Percentiles rank a stretch among this genome's conserved stretches.
Conservation (phyloP, 2,888 invertebrate species). For the Drosophila kuntzei region DNA sequence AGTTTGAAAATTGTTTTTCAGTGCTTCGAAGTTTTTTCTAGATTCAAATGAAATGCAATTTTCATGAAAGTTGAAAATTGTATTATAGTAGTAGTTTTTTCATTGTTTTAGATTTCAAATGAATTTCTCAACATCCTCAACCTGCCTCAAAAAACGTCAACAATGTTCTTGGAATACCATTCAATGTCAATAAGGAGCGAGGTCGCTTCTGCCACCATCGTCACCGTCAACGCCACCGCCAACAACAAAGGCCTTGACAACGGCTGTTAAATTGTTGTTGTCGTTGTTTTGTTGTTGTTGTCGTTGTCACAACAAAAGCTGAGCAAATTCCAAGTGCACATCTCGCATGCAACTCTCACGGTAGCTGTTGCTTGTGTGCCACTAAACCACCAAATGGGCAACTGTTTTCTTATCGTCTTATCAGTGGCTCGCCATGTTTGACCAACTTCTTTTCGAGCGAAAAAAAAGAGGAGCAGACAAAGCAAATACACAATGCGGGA, state of each 20-base stretch:
- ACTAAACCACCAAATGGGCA: slow-evolving; percentile 38
- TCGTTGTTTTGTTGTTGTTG: slow-evolving; percentile 16
- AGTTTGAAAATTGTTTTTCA: not conserved
- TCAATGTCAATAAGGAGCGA: slow-evolving; percentile 50
- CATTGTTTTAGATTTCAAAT: slow-evolving; percentile 28
- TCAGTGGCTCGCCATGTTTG: slow-evolving; percentile 62
- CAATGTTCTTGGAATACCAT: slow-evolving; percentile 40
- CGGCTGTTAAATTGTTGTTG: slow-evolving; percentile 17
- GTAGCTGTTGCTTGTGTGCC: slow-evolving; percentile 38
- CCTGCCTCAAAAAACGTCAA: slow-evolving; percentile 46
- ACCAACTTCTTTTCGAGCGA: slow-evolving; percentile 52
- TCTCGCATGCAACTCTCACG: slow-evolving; percentile 64
- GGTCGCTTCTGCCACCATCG: slow-evolving; percentile 15
- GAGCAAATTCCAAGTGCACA: slow-evolving; percentile 58
- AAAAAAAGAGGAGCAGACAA: slow-evolving; percentile 40
- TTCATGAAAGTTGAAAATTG: slow-evolving; percentile 3
- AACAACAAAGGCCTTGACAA: slow-evolving; percentile 36
- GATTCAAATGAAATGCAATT: not conserved
- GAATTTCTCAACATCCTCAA: slow-evolving; percentile 37
- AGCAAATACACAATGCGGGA: slow-evolving; percentile 37
- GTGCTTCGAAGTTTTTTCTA: not conserved
- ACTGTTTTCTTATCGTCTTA: slow-evolving; percentile 70
- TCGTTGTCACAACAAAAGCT: slow-evolving; percentile 54
- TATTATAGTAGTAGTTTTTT: not conserved
- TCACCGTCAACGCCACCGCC: too few relatives aligned